phyloP scores from a whole-genome alignment of 2,888 invertebrate species.

The Vesta saturnalis region DNA sequence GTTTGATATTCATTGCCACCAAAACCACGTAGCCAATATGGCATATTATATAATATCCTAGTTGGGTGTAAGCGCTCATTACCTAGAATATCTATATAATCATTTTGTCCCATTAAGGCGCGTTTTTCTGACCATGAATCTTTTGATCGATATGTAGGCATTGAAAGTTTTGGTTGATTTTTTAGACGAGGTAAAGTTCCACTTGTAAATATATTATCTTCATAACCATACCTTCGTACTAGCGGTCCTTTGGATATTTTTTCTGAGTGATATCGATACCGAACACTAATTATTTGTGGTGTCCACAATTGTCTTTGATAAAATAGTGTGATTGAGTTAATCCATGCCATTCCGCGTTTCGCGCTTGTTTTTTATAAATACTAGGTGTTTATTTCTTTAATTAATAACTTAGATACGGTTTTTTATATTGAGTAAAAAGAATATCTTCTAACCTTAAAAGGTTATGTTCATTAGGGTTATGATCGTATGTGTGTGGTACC shows the following conservation, averaged over 20 bases:
- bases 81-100: conserved; percentile 96
- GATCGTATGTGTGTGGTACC: no score
- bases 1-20: conserved; percentile 87
- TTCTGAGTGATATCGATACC: conserved; percentile 71
- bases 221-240: conserved; percentile 76
- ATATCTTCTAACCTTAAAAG: no score
- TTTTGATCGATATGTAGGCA: conserved; percentile 78
- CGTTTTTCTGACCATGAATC: conserved; percentile 80
- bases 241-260: conserved; percentile 68
- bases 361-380: no score
- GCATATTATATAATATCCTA: conserved; percentile 84
- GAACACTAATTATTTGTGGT: conserved; percentile 51
- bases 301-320: conserved; percentile 10
- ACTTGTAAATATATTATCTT: conserved; percentile 70
- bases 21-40: conserved; percentile 90
- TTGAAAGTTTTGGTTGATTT: conserved; percentile 65
- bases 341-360: background rate
- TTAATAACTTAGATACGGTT: no score
- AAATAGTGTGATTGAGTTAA: background rate
- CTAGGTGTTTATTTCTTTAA: no score
- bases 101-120: conserved; percentile 94
- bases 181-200: conserved; percentile 77
- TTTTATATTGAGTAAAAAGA: no score
- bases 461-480: no score
- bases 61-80: conserved; percentile 84